phyloP scores from a whole-genome alignment of 1,140 invertebrate genomes.

The Potamilus streckersoni region DNA sequence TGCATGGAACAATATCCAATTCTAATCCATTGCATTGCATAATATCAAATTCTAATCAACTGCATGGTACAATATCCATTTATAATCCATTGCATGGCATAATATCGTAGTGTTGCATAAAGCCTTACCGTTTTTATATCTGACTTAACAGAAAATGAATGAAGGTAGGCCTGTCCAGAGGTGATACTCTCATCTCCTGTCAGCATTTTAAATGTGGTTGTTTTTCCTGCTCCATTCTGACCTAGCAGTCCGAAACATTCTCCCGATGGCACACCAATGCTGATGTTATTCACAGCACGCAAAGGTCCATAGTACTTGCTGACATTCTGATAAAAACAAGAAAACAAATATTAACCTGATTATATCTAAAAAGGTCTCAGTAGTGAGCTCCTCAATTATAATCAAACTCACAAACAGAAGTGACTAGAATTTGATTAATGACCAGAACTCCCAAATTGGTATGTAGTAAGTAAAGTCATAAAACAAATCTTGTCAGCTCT shows the following conservation, averaged over 20 bases:
- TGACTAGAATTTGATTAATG: too few species aligned
- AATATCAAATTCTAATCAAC: too few species aligned
- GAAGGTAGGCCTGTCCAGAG: constrained; percentile 62
- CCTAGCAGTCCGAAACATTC: constrained; percentile 94
- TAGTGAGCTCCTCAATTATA: too few species aligned
- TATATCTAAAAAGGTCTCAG: background rate
- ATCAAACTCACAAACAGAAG: too few species aligned
- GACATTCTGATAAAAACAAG: constrained; percentile 19
- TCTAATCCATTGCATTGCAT: too few species aligned
- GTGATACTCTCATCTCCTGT: constrained; percentile 75
- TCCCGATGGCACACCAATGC: constrained; percentile 63
- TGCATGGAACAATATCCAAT: too few species aligned
- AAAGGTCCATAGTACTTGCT: constrained; percentile 50
- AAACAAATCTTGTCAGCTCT: too few species aligned
- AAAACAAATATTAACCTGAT: background rate
- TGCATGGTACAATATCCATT: too few species aligned
- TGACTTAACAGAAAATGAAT: constrained; percentile 53
- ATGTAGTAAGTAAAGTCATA: too few species aligned
- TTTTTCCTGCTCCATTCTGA: constrained; percentile 89
- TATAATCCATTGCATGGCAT: too few species aligned
- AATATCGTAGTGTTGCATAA: too few species aligned
- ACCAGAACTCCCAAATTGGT: too few species aligned
- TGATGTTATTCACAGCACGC: constrained; percentile 74
- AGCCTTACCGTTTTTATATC: constrained; percentile 68
- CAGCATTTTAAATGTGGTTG: constrained; percentile 84